Evolutionary conservation across 2,888 invertebrate species (phyloP).

Genomic region (Sisyra nigra): DNA sequence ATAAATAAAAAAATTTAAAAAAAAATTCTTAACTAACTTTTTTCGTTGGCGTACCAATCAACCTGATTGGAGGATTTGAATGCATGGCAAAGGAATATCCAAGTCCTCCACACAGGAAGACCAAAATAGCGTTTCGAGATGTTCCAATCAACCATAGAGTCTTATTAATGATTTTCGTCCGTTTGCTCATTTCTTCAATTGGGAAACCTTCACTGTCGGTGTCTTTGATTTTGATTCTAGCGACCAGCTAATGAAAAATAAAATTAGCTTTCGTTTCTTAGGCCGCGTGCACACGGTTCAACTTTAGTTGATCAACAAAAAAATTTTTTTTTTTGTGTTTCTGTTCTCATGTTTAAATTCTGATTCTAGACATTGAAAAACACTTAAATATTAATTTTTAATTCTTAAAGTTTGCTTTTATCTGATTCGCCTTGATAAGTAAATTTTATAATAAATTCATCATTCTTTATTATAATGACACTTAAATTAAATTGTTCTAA

Average conservation of each 20-base stretch:
- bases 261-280: background rate
- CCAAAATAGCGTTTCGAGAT: conserved; percentile 70
- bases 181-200: conserved; percentile 27
- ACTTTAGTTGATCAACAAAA: too few relatives aligned
- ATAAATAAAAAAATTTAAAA: conserved; percentile 8
- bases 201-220: conserved; percentile 13
- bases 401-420: too few relatives aligned
- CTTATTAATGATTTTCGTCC: conserved; percentile 44
- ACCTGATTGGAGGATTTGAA: conserved; percentile 40
- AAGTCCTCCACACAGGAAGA: conserved; percentile 54
- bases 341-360: too few relatives aligned
- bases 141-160: conserved; percentile 61
- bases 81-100: conserved; percentile 43
- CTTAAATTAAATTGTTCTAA: too few relatives aligned
- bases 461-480: too few relatives aligned
- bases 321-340: too few relatives aligned
- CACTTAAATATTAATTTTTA: too few relatives aligned
- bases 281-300: too few relatives aligned
- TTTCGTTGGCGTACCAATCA: conserved; percentile 39
- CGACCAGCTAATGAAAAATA: conserved; percentile 36
- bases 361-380: too few relatives aligned
- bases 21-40: conserved; percentile 3
- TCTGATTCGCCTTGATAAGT: too few relatives aligned
- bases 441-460: too few relatives aligned
- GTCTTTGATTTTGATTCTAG: conserved; percentile 43